A percentile compares a stretch with the other conserved stretches of the same genome.
These are phyloP conservation scores for Harlomillsia oculata DNA, from an alignment of 1,140 invertebrate genomes.

Conservation along the genomic window DNA sequence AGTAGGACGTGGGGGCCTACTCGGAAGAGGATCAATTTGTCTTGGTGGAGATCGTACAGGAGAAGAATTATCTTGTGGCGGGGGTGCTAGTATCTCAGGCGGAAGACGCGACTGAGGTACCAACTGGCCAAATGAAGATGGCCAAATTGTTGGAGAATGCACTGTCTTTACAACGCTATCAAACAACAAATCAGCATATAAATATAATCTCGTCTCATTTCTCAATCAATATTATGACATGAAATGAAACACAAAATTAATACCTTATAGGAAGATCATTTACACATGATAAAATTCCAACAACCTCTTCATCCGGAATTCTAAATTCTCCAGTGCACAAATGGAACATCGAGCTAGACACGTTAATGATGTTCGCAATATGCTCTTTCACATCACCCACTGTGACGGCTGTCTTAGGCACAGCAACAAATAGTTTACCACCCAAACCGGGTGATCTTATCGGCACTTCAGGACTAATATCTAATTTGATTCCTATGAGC, in stretches of 20 bases:
- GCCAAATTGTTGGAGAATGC: too few species aligned
- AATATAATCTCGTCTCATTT: neutral
- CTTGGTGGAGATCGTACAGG: slow-evolving; percentile 7
- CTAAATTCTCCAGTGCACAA: slow-evolving; percentile 15
- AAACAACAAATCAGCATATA: neutral
- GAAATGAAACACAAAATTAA: neutral
- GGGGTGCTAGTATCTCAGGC: neutral
- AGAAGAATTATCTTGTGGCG: neutral
- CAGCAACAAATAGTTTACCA: slow-evolving; percentile 16
- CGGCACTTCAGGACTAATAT: slow-evolving; percentile 10
- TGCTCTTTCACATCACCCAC: slow-evolving; percentile 14
- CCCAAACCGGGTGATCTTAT: slow-evolving; percentile 4
- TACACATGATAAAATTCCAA: slow-evolving; percentile 7
- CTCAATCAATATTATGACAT: neutral
- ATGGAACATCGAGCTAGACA: slow-evolving; percentile 12
- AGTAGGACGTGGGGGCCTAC: neutral
- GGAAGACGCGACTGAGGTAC: neutral
- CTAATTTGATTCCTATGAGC: slow-evolving; percentile 10
- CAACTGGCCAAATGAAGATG: neutral
- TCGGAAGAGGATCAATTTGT: slow-evolving; percentile 6
- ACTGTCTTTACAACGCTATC: slow-evolving; percentile 7
- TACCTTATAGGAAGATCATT: slow-evolving; percentile 5
- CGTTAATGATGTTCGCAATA: slow-evolving; percentile 11
- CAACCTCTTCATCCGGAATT: slow-evolving; percentile 20
- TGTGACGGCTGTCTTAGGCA: slow-evolving; percentile 1